Evolutionary conservation across 2,797 vertebrate species (phyloP).

Genomic region (Rhabdophis nuchalis): DNA sequence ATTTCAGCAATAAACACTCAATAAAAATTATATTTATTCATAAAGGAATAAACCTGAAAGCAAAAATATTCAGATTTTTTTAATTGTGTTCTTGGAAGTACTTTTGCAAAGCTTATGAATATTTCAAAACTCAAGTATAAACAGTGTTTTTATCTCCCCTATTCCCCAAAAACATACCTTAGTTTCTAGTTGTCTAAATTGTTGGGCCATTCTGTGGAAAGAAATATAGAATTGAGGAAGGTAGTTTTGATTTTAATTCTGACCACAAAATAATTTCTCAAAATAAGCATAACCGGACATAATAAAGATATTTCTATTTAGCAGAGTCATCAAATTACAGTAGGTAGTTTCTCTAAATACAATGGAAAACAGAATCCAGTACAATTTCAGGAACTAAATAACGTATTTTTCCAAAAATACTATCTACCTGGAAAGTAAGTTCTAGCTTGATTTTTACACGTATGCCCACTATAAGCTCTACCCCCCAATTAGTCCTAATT

Average conservation of each 20-base stretch:
- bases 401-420: no score
- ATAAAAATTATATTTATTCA: not conserved
- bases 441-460: no score
- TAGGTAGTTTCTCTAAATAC: not conserved
- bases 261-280: not conserved
- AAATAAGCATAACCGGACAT: not conserved
- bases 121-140: not conserved
- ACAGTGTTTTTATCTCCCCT: not conserved
- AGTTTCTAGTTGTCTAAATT: slow-evolving; percentile 71
- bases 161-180: slow-evolving; percentile 61
- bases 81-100: not conserved
- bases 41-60: not conserved
- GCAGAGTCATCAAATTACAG: not conserved
- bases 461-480: no score
- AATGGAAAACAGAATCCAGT: not conserved
- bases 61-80: not conserved
- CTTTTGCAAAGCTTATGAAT: not conserved
- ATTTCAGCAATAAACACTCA: not conserved
- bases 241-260: not conserved
- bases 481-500: no score
- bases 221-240: slow-evolving; percentile 6
- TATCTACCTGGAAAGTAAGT: no score
- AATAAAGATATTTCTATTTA: not conserved
- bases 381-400: not conserved
- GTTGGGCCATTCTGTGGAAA: slow-evolving; percentile 67